These are phyloP conservation scores for Drosophila chauvacae DNA, from an alignment of 1,140 invertebrate species.

Conservation along the genomic window DNA sequence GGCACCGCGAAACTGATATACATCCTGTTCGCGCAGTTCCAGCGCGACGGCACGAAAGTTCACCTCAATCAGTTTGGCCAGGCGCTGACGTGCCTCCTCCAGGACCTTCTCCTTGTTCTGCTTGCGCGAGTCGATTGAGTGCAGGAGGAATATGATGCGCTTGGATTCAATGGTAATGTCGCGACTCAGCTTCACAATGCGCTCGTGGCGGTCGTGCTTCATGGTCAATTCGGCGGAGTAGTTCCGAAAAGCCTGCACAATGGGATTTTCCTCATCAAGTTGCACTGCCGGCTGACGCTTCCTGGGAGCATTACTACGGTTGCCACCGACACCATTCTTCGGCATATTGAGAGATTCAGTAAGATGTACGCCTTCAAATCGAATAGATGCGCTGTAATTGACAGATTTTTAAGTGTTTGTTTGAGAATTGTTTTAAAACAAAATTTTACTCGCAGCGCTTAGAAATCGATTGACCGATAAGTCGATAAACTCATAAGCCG, in stretches of 20 bases:
- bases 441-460: not conserved
- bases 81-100: constrained; percentile 88
- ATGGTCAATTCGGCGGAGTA: constrained; percentile 90
- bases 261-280: constrained; percentile 86
- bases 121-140: constrained; percentile 88
- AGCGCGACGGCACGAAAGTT: constrained; percentile 89
- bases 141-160: constrained; percentile 94
- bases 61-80: constrained; percentile 87
- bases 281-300: constrained; percentile 42
- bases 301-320: constrained; percentile 44
- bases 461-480: not conserved
- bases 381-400: not conserved
- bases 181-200: constrained; percentile 91
- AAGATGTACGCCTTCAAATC: not conserved
- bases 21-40: constrained; percentile 90
- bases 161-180: constrained; percentile 98
- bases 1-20: constrained; percentile 90
- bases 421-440: constrained; percentile 3
- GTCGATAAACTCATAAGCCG: not conserved
- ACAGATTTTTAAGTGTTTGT: not conserved
- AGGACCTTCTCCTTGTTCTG: constrained; percentile 87
- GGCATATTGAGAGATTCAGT: constrained; percentile 34
- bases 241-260: constrained; percentile 88
- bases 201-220: constrained; percentile 93
- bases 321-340: constrained; percentile 38